Evolutionary conservation across 2,113 vertebrate species (phyloP).

Genomic region (Lasiurus borealis): DNA sequence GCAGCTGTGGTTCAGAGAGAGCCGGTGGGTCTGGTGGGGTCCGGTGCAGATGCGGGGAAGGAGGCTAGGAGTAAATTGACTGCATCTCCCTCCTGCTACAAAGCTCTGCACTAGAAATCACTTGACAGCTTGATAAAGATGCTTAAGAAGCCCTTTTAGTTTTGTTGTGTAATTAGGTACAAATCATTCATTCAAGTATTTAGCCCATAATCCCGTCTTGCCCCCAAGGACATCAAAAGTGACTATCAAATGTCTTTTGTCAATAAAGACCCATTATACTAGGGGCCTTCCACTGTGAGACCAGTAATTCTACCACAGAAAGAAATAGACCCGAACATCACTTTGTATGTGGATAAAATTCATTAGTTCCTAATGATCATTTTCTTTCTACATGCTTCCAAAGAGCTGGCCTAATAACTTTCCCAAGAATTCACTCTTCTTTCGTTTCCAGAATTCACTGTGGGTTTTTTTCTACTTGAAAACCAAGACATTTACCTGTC

Average conservation of each 20-base stretch:
- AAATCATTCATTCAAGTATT: not conserved
- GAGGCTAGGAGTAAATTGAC: not conserved
- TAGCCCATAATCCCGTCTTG: not conserved
- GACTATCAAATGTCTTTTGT: not conserved
- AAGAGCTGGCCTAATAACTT: not conserved
- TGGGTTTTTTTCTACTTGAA: not conserved
- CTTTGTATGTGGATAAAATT: not conserved
- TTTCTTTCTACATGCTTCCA: not conserved
- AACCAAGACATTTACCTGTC: not conserved
- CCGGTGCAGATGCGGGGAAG: accelerated
- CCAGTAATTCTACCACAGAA: not conserved
- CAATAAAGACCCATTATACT: not conserved
- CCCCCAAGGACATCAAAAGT: not conserved
- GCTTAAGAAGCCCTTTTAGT: not conserved
- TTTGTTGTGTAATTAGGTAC: not conserved
- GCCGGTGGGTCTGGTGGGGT: not conserved
- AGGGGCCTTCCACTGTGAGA: not conserved
- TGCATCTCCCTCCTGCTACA: not conserved
- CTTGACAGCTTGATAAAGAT: not conserved
- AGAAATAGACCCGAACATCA: not conserved
- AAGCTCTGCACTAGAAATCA: not conserved
- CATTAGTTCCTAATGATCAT: not conserved
- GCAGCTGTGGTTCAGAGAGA: not conserved
- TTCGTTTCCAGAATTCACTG: not conserved
- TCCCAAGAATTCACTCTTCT: not conserved